Conservation (phyloP, 2,113 vertebrate genomes). For the Seriola aureovittata region DNA sequence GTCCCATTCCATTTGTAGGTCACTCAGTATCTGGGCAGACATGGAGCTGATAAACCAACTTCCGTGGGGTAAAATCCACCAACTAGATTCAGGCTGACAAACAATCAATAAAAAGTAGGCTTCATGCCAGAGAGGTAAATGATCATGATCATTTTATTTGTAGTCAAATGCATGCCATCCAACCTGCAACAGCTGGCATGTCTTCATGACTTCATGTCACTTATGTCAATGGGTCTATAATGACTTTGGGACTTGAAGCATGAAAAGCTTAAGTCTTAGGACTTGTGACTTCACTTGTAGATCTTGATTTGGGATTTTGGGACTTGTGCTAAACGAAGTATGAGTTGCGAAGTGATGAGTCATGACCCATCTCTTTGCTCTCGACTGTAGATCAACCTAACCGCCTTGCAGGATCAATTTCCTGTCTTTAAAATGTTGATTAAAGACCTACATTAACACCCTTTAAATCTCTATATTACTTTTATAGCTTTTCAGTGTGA, state of each 20-base stretch:
- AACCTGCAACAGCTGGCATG: too few species aligned
- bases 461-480: conserved; percentile 33
- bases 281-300: background rate
- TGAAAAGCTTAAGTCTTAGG: too few species aligned
- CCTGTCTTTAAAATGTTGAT: conserved; percentile 10
- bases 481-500: conserved; percentile 19
- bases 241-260: too few species aligned
- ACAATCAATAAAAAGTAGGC: too few species aligned
- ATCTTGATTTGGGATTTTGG: background rate
- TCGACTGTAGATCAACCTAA: background rate
- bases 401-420: background rate
- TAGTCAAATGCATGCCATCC: too few species aligned
- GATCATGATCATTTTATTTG: background rate
- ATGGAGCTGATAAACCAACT: background rate
- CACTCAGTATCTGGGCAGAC: background rate
- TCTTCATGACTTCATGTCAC: too few species aligned
- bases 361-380: background rate
- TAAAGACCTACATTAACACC: conserved; percentile 23
- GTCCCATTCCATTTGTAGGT: background rate
- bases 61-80: too few species aligned
- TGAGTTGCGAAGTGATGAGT: too few species aligned
- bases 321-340: background rate
- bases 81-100: background rate
- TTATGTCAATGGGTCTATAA: too few species aligned
- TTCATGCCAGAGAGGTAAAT: too few species aligned